Percentiles rank a stretch among this genome's conserved stretches.
Conservation (phyloP, 2,113 vertebrate species). For the Calonectris borealis region DNA sequence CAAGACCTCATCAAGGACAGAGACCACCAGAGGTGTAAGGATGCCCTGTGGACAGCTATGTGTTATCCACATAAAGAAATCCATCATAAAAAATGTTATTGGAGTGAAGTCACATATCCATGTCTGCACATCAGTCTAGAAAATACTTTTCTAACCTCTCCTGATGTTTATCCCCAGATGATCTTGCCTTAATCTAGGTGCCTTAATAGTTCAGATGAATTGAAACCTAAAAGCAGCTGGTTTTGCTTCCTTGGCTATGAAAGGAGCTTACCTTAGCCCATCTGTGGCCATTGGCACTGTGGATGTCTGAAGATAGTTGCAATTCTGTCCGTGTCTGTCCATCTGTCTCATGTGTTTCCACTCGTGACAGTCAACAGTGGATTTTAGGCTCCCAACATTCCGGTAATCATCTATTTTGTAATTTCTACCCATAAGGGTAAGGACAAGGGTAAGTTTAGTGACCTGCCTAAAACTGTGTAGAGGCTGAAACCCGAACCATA, state of each 20-base stretch:
- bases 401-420: not conserved
- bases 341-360: not conserved
- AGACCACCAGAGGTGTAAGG: not conserved
- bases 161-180: not conserved
- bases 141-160: not conserved
- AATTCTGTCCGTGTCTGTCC: not conserved
- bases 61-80: not conserved
- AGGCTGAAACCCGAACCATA: not conserved
- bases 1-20: not conserved
- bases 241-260: not conserved
- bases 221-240: not conserved
- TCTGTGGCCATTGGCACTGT: not conserved
- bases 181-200: not conserved
- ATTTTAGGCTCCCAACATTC: not conserved
- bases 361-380: fast-evolving
- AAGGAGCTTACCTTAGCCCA: not conserved
- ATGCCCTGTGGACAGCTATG: not conserved
- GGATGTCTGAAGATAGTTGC: not conserved
- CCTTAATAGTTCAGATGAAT: not conserved
- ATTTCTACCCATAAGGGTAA: not conserved
- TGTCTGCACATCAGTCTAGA: not conserved
- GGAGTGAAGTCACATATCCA: not conserved
- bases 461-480: not conserved
- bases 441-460: not conserved
- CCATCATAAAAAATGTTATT: not conserved